Evolutionary conservation across 2,797 vertebrate species (phyloP).

Genomic region (Micropoecilia bifurca): DNA sequence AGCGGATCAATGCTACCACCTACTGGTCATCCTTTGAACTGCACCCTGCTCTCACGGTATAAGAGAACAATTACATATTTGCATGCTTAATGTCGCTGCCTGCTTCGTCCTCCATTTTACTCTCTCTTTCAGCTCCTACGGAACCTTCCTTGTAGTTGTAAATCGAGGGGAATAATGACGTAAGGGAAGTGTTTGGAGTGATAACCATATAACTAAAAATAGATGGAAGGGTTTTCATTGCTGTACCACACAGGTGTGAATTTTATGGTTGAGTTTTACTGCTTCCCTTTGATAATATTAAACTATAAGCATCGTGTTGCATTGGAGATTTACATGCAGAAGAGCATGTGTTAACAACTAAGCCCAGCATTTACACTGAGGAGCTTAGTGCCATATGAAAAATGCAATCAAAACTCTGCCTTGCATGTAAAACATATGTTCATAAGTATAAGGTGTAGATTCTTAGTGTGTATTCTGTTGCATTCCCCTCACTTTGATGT

Average conservation of each 20-base stretch:
- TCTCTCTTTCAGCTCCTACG: slow-evolving; percentile 67
- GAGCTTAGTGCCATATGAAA: slow-evolving; percentile 33
- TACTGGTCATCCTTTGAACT: slow-evolving; percentile 48
- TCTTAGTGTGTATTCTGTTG: background rate
- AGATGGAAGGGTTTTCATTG: slow-evolving; percentile 61
- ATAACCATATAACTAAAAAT: slow-evolving; percentile 59
- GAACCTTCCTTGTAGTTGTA: slow-evolving; percentile 85
- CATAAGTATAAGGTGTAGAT: background rate
- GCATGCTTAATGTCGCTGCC: background rate
- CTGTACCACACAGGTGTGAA: slow-evolving; percentile 52
- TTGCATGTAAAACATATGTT: slow-evolving; percentile 8
- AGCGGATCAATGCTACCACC: slow-evolving; percentile 78
- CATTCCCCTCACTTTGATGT: background rate
- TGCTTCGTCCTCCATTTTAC: background rate
- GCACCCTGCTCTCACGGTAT: background rate
- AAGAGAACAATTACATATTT: background rate
- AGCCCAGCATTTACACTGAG: slow-evolving; percentile 21
- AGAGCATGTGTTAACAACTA: slow-evolving; percentile 50
- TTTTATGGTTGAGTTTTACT: slow-evolving; percentile 65
- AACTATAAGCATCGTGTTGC: slow-evolving; percentile 49
- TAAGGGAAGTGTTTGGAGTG: slow-evolving; percentile 56
- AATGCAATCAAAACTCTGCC: slow-evolving; percentile 33
- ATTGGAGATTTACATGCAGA: slow-evolving; percentile 24
- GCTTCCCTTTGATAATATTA: slow-evolving; percentile 50
- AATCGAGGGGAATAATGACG: slow-evolving; percentile 44